A percentile compares a stretch with the other conserved stretches of the same genome.
These are phyloP conservation scores for Sparidentex hasta DNA, from an alignment of 2,797 vertebrate species.

Conservation along the genomic window DNA sequence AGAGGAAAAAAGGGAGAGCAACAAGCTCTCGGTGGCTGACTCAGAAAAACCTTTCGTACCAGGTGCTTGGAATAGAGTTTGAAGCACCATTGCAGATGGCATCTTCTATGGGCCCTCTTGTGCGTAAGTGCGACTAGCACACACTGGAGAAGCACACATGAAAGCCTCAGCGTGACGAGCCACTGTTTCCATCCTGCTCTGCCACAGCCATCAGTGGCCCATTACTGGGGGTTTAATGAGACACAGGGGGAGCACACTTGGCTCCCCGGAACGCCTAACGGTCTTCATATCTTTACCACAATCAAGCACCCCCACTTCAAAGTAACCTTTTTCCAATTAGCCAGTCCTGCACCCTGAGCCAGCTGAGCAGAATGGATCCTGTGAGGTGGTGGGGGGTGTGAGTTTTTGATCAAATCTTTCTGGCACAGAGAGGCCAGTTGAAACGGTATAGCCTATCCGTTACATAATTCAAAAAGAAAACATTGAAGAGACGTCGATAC, in stretches of 20 bases:
- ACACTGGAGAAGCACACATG: constrained; percentile 71
- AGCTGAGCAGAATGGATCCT: constrained; percentile 44
- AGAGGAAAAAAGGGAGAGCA: constrained; percentile 14
- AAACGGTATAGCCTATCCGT: not conserved
- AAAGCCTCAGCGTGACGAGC: constrained; percentile 74
- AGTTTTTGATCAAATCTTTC: constrained; percentile 36
- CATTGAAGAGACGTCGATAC: constrained; percentile 24
- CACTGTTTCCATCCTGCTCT: constrained; percentile 66
- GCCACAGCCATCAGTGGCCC: constrained; percentile 68
- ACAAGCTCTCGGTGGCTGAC: constrained; percentile 66
- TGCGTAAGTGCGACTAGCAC: constrained; percentile 55
- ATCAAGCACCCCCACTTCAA: constrained; percentile 73
- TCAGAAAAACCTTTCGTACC: constrained; percentile 65
- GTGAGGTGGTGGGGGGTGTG: not conserved
- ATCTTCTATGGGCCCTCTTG: constrained; percentile 52
- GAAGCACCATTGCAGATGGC: constrained; percentile 61
- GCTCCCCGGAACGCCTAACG: constrained; percentile 54
- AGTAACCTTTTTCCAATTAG: constrained; percentile 74
- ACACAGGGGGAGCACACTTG: constrained; percentile 64
- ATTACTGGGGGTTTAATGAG: constrained; percentile 78
- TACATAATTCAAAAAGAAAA: constrained; percentile 30
- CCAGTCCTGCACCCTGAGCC: constrained; percentile 46
- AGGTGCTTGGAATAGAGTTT: constrained; percentile 64
- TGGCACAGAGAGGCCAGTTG: constrained; percentile 13
- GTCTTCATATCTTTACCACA: constrained; percentile 62